Conservation (phyloP, 2,797 vertebrate genomes). For the Peromyscus attwateri region DNA sequence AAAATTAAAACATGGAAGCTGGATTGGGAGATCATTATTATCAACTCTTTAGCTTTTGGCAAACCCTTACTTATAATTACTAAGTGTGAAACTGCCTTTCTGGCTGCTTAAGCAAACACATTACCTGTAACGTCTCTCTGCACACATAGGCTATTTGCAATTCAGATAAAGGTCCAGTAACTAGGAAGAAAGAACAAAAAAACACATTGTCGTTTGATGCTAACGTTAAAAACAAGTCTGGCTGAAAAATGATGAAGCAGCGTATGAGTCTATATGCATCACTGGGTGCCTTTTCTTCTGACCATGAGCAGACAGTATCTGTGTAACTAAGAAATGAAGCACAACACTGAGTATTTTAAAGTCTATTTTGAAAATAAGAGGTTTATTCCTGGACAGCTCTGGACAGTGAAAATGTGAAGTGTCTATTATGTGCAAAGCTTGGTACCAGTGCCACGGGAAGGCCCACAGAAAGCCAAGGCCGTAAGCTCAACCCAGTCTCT, state of each 20-base stretch:
- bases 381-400: conserved; percentile 11
- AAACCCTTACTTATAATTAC: conserved; percentile 28
- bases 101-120: conserved; percentile 5
- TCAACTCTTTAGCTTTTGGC: not conserved
- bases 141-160: conserved; percentile 96
- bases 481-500: not conserved
- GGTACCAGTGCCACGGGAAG: not conserved
- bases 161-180: conserved; percentile 98
- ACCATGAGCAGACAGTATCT: not conserved
- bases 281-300: conserved; percentile 6
- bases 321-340: not conserved
- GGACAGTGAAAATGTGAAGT: conserved; percentile 37
- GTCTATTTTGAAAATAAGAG: conserved; percentile 51
- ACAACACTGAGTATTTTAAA: conserved; percentile 25
- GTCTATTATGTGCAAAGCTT: not conserved
- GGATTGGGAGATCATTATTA: conserved; percentile 30
- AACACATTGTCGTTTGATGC: conserved; percentile 33
- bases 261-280: not conserved
- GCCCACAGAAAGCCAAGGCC: not conserved
- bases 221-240: conserved; percentile 62
- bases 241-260: conserved; percentile 38
- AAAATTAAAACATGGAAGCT: conserved; percentile 41
- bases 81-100: not conserved
- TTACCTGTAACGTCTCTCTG: conserved; percentile 98
- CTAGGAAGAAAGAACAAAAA: conserved; percentile 86